Base-by-base conservation (phyloP, 2,797 vertebrate species). In the Sebastes hubbsi region DNA sequence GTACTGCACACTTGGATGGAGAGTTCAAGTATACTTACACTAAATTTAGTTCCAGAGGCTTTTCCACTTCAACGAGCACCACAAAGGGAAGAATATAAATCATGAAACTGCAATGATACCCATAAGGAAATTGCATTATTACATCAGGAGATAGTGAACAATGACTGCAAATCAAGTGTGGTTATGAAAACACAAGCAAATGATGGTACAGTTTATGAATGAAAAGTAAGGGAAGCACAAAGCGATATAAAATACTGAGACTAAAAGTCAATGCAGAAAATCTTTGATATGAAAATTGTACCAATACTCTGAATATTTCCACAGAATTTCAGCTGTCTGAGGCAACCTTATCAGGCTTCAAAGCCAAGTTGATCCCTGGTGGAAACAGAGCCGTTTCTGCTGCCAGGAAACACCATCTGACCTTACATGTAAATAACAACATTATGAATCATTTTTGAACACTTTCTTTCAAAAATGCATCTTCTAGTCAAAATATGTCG, bases 11-110 rank as follows among this genome's bases (percentile, higher is more conserved):
- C 83, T 61, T 29, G 54, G 65, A 59, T 59, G 65, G 49, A 72
- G 46, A 66, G 71, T 56, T 84, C 58, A 30, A 73, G 77, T 75
- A 10, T 18, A 36, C 77, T 73, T 16, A 25, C 61, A 32, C 22
- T 32, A 25, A 14, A 30, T 81, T 66, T 14, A 8, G 62, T 77
- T 55, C 70, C 67, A 55, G 42, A 55, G 55, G 42, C 30, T 73
- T 63, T 64, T 64, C 32, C 52, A 52, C 22, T 36, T 46, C 20
- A 18, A 61, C 61, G 3, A 34, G 27, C 55, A 30, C 13, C 5
- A 18, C 20, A 11, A 65, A 65, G 25, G 7, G 1, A 67, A 46
- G 12, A 67, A 55, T 30, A 29, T 13, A 42, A 73, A 65, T 12
- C 49, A 32, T 20, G 38, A 38, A 63, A 30, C 24, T 22, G 29